These are phyloP conservation scores for Ooceraea biroi DNA, from an alignment of 1,140 invertebrate species.

Conservation along the genomic window DNA sequence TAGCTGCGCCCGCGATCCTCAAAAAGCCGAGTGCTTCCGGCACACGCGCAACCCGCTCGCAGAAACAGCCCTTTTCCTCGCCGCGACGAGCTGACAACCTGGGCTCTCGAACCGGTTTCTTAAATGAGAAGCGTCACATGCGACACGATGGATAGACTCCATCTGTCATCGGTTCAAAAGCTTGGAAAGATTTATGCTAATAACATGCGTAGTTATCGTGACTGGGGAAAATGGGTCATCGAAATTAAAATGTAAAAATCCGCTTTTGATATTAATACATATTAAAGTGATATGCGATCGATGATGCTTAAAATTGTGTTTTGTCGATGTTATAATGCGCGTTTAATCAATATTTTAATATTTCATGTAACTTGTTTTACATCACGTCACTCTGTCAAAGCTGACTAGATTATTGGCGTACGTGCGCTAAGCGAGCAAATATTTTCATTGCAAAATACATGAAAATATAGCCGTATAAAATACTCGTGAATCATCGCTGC, in stretches of 20 bases:
- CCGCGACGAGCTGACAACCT: background rate
- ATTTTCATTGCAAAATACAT: background rate
- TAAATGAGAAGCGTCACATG: slow-evolving; percentile 10
- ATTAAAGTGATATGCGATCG: background rate
- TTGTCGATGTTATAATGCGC: background rate
- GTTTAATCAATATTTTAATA: background rate
- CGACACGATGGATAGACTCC: too few relatives aligned
- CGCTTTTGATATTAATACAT: background rate
- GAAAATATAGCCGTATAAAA: background rate
- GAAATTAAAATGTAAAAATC: background rate
- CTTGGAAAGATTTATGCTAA: background rate
- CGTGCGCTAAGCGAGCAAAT: background rate
- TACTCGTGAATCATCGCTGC: background rate
- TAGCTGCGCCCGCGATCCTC: slow-evolving; percentile 23
- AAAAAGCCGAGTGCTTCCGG: slow-evolving; percentile 43
- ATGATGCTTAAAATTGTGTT: background rate
- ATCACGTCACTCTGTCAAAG: background rate
- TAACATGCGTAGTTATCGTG: background rate
- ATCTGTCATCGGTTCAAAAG: background rate
- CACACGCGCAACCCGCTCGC: slow-evolving; percentile 17
- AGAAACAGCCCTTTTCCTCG: background rate
- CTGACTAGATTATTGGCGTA: background rate
- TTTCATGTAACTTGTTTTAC: background rate
- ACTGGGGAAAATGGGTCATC: background rate
- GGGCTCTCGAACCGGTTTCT: background rate